A percentile compares a stretch with the other conserved stretches of the same genome.
Conservation (phyloP, 2,797 vertebrate species). For the Nyctalus aviator region DNA sequence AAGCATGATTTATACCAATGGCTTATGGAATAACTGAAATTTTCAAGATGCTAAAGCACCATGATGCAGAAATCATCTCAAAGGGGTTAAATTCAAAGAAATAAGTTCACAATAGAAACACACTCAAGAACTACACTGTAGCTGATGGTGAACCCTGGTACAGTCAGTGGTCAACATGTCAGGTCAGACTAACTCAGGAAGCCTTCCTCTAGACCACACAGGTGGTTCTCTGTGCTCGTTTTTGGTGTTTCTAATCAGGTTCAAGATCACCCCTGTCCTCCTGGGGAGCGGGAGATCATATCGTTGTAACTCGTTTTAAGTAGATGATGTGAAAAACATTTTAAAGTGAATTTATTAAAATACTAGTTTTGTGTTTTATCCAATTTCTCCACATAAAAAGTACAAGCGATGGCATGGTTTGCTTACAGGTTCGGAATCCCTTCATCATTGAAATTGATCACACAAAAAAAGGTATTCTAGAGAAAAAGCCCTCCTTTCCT, state of each 20-base stretch:
- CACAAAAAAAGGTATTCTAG: background rate
- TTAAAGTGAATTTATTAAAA: conserved; percentile 39
- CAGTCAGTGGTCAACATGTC: conserved; percentile 22
- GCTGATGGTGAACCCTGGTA: conserved; percentile 19
- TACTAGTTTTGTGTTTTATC: conserved; percentile 25
- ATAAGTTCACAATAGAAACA: background rate
- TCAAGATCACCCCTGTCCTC: background rate
- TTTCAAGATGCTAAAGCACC: background rate
- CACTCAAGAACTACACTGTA: conserved; percentile 50
- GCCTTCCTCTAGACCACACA: background rate
- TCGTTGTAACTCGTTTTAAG: conserved; percentile 5
- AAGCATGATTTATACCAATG: conserved; percentile 23
- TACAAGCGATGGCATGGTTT: background rate
- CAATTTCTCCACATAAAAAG: background rate
- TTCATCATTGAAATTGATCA: background rate
- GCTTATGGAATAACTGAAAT: conserved; percentile 45
- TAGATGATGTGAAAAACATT: background rate
- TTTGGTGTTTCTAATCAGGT: background rate
- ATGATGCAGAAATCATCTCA: conserved; percentile 12
- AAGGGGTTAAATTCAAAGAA: conserved; percentile 25
- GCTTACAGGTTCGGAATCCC: background rate
- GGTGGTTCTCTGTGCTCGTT: background rate
- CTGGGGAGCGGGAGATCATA: background rate
- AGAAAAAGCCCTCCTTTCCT: background rate
- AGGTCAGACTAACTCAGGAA: conserved; percentile 59